These are phyloP conservation scores for Ligdia adustata DNA, from an alignment of 2,888 invertebrate genomes.

Conservation along the genomic window DNA sequence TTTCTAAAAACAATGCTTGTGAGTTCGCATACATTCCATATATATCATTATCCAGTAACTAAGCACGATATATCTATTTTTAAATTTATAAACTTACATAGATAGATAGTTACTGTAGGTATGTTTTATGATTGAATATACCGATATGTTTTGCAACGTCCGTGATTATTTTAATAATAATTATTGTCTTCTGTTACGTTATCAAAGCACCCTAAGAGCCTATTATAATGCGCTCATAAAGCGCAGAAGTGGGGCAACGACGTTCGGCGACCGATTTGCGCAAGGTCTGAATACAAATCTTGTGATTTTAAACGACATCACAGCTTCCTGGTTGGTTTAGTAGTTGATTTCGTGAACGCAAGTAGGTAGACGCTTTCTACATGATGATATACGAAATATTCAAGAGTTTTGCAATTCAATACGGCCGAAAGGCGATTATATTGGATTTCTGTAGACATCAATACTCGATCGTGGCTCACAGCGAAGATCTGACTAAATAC, in stretches of 20 bases:
- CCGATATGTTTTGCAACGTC: no score
- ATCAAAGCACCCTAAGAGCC: conserved; percentile 3
- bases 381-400: conserved; percentile 40
- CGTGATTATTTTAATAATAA: no score
- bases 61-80: no score
- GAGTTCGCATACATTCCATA: no score
- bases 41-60: no score
- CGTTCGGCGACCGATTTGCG: conserved; percentile 39
- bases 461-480: no score
- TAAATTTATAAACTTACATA: no score
- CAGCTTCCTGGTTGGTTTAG: conserved; percentile 46
- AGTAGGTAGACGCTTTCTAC: conserved; percentile 52
- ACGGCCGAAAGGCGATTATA: conserved; percentile 36
- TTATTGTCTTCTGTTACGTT: not conserved
- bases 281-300: conserved; percentile 48
- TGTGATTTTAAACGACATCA: conserved; percentile 49
- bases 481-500: no score
- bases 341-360: conserved; percentile 47
- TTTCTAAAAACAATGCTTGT: no score
- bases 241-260: conserved; percentile 26
- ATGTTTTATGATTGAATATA: no score
- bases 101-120: no score
- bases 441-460: conserved; percentile 2
- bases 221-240: conserved; percentile 23
- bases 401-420: conserved; percentile 45